Conservation (phyloP, 1,140 invertebrate genomes). For the Nebria ingens region DNA sequence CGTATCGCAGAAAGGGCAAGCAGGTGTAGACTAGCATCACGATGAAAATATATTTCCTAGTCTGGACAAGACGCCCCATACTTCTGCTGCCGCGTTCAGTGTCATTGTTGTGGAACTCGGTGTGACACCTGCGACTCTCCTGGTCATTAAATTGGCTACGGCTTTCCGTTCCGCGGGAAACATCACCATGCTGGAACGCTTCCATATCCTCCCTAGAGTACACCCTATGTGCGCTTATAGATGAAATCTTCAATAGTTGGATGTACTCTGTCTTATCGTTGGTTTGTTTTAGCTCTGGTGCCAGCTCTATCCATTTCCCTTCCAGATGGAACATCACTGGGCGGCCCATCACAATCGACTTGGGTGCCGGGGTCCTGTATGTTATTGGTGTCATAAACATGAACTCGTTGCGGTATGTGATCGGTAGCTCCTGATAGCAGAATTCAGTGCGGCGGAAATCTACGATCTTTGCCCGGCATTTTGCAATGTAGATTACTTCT, state of each 20-base stretch:
- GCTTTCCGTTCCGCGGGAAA: constrained; percentile 18
- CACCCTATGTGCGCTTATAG: not conserved
- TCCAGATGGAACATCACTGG: not conserved
- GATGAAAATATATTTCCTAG: no score
- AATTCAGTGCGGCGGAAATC: not conserved
- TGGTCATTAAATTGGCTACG: not conserved
- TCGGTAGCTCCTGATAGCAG: not conserved
- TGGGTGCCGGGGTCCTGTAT: not conserved
- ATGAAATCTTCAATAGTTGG: not conserved
- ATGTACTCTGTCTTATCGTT: not conserved
- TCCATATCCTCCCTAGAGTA: not conserved
- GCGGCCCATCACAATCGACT: not conserved
- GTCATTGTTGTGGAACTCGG: no score
- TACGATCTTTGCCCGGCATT: not conserved
- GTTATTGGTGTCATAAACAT: not conserved
- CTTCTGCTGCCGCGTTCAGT: no score
- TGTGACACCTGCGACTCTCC: not conserved
- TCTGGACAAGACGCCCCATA: no score
- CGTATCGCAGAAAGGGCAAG: no score
- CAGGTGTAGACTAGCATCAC: no score
- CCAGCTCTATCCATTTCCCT: not conserved
- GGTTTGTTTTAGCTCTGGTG: not conserved
- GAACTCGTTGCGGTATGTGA: not conserved
- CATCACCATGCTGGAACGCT: constrained; percentile 10
- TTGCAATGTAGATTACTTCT: not conserved